These are phyloP conservation scores for Patagioenas fasciata DNA, from an alignment of 2,113 vertebrate genomes.

Conservation along the genomic window DNA sequence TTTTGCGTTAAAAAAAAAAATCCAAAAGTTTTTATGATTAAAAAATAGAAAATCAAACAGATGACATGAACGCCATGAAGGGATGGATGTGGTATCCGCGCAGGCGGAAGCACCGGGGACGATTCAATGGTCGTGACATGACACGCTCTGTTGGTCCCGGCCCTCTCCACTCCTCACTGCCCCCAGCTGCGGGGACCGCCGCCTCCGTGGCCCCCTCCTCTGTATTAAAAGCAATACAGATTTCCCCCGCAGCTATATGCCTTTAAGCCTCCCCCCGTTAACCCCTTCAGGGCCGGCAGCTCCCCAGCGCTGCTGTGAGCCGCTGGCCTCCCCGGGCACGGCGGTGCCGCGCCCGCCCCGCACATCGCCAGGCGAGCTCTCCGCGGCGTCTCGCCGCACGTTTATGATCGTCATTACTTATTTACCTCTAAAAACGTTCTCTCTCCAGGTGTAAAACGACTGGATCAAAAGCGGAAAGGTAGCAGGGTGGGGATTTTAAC, in stretches of 20 bases:
- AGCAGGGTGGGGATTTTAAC: background rate
- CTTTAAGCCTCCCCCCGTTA: background rate
- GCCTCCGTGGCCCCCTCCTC: background rate
- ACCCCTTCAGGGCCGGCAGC: background rate
- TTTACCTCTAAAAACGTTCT: background rate
- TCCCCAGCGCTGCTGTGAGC: background rate
- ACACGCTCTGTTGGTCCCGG: slow-evolving; percentile 26
- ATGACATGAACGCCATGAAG: slow-evolving; percentile 76
- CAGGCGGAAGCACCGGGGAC: slow-evolving; percentile 21
- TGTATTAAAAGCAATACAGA: background rate
- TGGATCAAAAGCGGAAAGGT: background rate
- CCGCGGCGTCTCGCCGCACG: background rate
- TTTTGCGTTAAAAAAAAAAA: slow-evolving; percentile 59
- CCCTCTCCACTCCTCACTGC: background rate
- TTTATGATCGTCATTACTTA: background rate
- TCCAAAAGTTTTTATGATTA: slow-evolving; percentile 56
- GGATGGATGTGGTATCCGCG: slow-evolving; percentile 66
- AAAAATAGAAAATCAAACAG: slow-evolving; percentile 63
- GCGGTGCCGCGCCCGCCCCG: background rate
- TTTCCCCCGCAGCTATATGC: background rate
- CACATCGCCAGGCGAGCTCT: background rate
- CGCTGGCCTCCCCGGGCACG: background rate
- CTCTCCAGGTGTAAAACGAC: background rate
- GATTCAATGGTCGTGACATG: slow-evolving; percentile 47
- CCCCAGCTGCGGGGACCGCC: background rate